Conservation (phyloP, 2,888 invertebrate genomes). For the Raillietiella orientalis region DNA sequence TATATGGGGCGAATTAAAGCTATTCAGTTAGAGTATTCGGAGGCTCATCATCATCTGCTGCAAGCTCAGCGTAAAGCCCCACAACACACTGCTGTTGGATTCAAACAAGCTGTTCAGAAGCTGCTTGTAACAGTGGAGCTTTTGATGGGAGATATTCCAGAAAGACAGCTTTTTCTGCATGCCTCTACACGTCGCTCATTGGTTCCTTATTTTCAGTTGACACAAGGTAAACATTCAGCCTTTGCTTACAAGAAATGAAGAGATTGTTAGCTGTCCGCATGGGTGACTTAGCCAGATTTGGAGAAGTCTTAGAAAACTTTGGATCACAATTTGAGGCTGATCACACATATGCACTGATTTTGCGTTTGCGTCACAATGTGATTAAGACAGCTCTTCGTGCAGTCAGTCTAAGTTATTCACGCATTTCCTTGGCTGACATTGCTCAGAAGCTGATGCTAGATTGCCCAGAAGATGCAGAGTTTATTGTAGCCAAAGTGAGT, state of each 20-base stretch:
- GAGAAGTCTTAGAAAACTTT: conserved; percentile 64
- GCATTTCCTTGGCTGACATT: conserved; percentile 79
- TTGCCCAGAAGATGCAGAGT: conserved; percentile 91
- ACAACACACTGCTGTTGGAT: conserved; percentile 90
- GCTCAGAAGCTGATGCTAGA: conserved; percentile 74
- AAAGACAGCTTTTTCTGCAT: conserved; percentile 74
- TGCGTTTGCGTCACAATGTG: conserved; percentile 86
- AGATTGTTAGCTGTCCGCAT: conserved; percentile 39
- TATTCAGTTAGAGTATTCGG: conserved; percentile 86
- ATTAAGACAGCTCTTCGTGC: conserved; percentile 92
- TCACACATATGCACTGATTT: conserved; percentile 78
- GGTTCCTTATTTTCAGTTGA: conserved; percentile 83
- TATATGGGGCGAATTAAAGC: conserved; percentile 93
- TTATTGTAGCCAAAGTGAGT: conserved; percentile 63
- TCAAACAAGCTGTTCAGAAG: conserved; percentile 84
- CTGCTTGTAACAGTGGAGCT: conserved; percentile 77
- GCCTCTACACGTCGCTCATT: conserved; percentile 57
- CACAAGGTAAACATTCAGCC: conserved; percentile 23
- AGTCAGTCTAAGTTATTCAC: conserved; percentile 80
- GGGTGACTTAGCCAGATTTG: conserved; percentile 76
- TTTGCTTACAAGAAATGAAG: not conserved
- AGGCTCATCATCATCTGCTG: conserved; percentile 81
- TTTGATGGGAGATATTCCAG: conserved; percentile 86
- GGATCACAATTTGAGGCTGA: conserved; percentile 71
- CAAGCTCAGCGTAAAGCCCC: conserved; percentile 83